phyloP scores from a whole-genome alignment of 2,113 vertebrate species.

The Xenotilapia flavipinnis region DNA sequence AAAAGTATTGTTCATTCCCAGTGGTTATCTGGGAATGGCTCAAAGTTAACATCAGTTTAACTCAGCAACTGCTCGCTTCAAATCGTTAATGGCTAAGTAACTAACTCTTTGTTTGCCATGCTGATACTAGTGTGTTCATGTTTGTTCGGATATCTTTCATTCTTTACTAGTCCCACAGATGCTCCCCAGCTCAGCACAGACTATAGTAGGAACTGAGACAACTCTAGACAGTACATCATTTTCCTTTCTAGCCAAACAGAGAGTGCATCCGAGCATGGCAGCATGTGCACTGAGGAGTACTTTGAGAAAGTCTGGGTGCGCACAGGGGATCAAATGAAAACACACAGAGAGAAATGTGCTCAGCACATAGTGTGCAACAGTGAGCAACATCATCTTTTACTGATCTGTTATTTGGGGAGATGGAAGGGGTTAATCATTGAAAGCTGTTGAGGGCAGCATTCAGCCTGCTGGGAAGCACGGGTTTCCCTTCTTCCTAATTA shows the following conservation, averaged over 20 bases:
- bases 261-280: neutral
- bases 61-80: neutral
- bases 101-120: neutral
- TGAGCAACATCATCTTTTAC: neutral
- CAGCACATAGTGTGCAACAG: neutral
- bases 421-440: neutral
- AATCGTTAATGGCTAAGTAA: neutral
- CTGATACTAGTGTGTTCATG: neutral
- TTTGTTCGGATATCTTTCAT: neutral
- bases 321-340: neutral
- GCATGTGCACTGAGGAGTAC: neutral
- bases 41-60: neutral
- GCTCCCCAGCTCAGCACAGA: neutral
- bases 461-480: conserved; percentile 10
- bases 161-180: neutral
- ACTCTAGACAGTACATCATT: neutral
- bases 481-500: conserved; percentile 32
- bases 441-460: neutral
- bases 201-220: neutral
- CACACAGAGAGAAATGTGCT: neutral
- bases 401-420: neutral
- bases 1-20: neutral
- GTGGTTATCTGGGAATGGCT: neutral
- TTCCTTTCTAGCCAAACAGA: neutral
- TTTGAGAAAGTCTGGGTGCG: neutral